Base-by-base conservation (phyloP, 2,888 invertebrate species). In the Protodeltote pygarga region DNA sequence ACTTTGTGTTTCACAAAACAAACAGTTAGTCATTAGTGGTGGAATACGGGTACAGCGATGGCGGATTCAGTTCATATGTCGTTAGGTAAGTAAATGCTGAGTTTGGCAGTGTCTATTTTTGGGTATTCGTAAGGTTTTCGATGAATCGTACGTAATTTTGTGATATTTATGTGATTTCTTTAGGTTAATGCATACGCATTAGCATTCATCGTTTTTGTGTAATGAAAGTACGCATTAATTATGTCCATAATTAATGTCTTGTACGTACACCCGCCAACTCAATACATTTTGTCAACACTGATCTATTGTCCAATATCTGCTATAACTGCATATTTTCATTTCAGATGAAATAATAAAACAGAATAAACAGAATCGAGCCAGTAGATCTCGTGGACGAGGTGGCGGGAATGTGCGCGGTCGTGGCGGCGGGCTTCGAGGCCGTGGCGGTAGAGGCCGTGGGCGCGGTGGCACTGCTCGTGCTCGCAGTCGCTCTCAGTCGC, bases 321-420 rank as follows among this genome's bases (percentile, higher is more conserved):
- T 1, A 6, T 19, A 3, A n/a, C 37, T 10, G 8, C 9, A 13
- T 49, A 50, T 20, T n/a, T 13, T 13, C 2, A 52, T 65, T 48
- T n/a, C 66, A 91, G 90, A 91, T 76, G 90, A 91, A 11, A 89
- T 91, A 6, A 91, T 91, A 44, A 80, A 85, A 66, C 84, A 88
- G 66, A 85, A 80, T 40, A 75, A 77, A 46, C 74, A 78, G 53
- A 79, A 76, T 59, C 85, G 90, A 33, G 78, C 72, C 0, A 87
- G 83, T 55, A 67, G 90, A 66, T 77, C 84, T 48, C 84, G 89
- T 34, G 85, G 86, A 11, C 73, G 87, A 66, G 83, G 87, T 25
- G 80, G 83, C 19, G 63, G 58, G 6, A 62, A 47, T 52, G n/a
- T 55, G 4, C 71, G 72, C 8, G 69, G 71, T 3, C 71, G 73